Percentiles rank a stretch among this genome's conserved stretches.
phyloP scores from a whole-genome alignment of 2,888 invertebrate species.

The Fragum whitleyi region DNA sequence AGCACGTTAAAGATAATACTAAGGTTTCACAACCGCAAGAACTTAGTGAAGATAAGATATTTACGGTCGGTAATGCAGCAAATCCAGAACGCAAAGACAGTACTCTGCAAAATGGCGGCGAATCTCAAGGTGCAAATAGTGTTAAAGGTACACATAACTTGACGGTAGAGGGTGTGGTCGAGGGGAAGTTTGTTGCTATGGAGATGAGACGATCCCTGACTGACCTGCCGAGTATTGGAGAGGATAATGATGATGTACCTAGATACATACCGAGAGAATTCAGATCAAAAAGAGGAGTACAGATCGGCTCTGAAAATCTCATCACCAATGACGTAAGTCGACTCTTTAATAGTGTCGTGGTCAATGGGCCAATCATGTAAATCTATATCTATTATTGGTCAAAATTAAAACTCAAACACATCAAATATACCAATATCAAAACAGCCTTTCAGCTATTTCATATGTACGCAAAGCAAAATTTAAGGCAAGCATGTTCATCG shows the following conservation, averaged over 20 bases:
- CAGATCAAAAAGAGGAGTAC: constrained; percentile 34
- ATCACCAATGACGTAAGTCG: constrained; percentile 59
- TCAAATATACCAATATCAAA: not conserved
- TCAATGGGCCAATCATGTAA: not conserved
- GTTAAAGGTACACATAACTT: not conserved
- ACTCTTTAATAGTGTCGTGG: not conserved
- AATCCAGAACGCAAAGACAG: too few species aligned
- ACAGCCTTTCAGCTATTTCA: not conserved
- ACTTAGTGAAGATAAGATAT: too few species aligned
- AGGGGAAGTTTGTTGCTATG: constrained; percentile 14
- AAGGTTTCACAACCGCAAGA: too few species aligned
- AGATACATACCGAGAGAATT: constrained; percentile 34
- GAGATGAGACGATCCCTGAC: constrained; percentile 1
- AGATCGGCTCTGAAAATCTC: constrained; percentile 58
- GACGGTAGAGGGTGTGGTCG: constrained; percentile 5
- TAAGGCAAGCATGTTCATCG: too few species aligned
- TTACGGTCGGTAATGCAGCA: too few species aligned
- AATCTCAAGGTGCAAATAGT: not conserved
- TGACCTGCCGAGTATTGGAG: not conserved
- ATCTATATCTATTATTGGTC: too few species aligned
- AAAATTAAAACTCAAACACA: not conserved
- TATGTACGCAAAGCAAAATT: too few species aligned
- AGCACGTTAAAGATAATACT: too few species aligned
- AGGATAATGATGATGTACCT: constrained; percentile 29
- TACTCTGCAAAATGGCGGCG: not conserved